phyloP scores from a whole-genome alignment of 1,140 invertebrate species.

The Zaprionus tsacasi region DNA sequence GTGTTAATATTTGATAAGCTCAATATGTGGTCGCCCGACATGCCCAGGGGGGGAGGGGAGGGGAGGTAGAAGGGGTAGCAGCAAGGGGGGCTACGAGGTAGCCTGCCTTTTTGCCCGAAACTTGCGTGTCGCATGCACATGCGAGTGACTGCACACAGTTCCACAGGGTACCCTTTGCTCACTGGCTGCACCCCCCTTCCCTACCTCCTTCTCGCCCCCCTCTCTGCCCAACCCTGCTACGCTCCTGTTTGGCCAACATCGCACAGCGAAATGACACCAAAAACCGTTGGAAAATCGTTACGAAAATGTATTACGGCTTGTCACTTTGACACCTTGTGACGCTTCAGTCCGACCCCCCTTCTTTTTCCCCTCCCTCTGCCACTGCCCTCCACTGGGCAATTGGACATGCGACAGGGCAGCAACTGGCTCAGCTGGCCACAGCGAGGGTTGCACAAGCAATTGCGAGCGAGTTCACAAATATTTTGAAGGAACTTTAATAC shows the following conservation, averaged over 20 bases:
- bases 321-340: constrained; percentile 76
- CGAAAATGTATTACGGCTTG: constrained; percentile 77
- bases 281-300: constrained; percentile 70
- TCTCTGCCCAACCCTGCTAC: too few species aligned
- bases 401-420: constrained; percentile 45
- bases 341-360: background rate
- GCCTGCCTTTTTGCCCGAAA: background rate
- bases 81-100: background rate
- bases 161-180: constrained; percentile 5
- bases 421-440: constrained; percentile 16
- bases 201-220: background rate
- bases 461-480: background rate
- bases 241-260: constrained; percentile 26
- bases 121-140: constrained; percentile 69
- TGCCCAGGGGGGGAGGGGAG: background rate
- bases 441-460: constrained; percentile 15
- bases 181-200: too few species aligned
- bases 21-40: constrained; percentile 69
- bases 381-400: constrained; percentile 18
- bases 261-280: constrained; percentile 60
- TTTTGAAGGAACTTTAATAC: too few species aligned
- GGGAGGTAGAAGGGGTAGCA: too few species aligned
- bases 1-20: constrained; percentile 83
- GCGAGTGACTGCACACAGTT: constrained; percentile 13
- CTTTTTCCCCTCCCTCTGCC: background rate